These are phyloP conservation scores for Plusia festucae DNA, from an alignment of 2,888 invertebrate genomes.

Conservation along the genomic window DNA sequence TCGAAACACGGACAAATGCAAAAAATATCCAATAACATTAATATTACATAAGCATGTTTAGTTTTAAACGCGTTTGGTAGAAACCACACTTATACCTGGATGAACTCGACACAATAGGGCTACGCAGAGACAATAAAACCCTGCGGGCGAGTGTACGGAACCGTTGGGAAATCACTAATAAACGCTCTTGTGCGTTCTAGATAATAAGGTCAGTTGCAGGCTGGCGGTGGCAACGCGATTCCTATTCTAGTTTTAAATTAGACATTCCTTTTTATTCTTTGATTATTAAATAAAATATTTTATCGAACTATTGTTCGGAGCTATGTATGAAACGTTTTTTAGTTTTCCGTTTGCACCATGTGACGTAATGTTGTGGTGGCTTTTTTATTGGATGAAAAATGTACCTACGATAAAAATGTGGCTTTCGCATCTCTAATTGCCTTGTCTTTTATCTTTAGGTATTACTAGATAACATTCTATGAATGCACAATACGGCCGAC, in stretches of 20 bases:
- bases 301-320: no score
- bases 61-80: conserved; percentile 27
- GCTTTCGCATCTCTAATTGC: no score
- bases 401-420: no score
- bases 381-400: no score
- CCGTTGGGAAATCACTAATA: conserved; percentile 69
- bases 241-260: not conserved
- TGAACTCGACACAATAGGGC: conserved; percentile 39
- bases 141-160: conserved; percentile 38
- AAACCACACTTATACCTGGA: conserved; percentile 21
- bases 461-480: no score
- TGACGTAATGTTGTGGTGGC: no score
- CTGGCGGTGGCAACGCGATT: conserved; percentile 5
- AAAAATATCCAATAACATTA: conserved; percentile 12
- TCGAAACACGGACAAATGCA: not conserved
- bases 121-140: conserved; percentile 51
- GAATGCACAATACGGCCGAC: no score
- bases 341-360: no score
- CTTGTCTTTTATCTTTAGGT: no score
- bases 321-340: no score
- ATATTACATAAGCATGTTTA: conserved; percentile 18
- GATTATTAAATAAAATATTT: no score
- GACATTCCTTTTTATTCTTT: not conserved
- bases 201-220: conserved; percentile 16
- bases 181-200: conserved; percentile 49